Evolutionary conservation across 2,888 invertebrate genomes (phyloP).

Genomic region (Phyto melanocephala): DNA sequence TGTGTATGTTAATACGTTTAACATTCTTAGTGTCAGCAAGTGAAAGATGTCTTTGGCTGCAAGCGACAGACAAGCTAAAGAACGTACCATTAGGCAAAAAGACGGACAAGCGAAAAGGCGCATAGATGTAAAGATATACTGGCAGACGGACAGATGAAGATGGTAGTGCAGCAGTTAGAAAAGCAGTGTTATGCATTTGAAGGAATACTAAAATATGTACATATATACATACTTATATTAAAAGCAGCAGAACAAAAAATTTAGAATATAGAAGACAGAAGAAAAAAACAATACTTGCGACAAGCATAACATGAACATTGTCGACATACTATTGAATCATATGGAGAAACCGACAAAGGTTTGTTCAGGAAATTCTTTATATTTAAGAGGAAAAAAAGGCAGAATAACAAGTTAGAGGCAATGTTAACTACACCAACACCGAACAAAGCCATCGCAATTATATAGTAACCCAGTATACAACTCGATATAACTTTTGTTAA

Average conservation of each 20-base stretch:
- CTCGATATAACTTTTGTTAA: neutral
- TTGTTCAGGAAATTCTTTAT: slow-evolving; percentile 50
- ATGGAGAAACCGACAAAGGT: slow-evolving; percentile 50
- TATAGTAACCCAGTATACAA: neutral
- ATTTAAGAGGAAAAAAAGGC: neutral
- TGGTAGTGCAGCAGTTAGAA: slow-evolving; percentile 31
- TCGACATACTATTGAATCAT: slow-evolving; percentile 42
- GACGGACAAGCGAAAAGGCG: neutral
- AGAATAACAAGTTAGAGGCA: slow-evolving; percentile 23
- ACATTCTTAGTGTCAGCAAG: slow-evolving; percentile 57
- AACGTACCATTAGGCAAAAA: neutral
- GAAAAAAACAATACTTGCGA: neutral
- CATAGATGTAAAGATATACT: neutral
- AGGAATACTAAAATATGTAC: slow-evolving; percentile 1
- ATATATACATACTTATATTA: neutral
- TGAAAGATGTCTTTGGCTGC: slow-evolving; percentile 62
- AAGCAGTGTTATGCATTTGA: slow-evolving; percentile 41
- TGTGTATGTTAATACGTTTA: slow-evolving; percentile 3
- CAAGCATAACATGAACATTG: slow-evolving; percentile 45
- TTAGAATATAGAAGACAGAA: neutral
- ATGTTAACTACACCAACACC: slow-evolving; percentile 27
- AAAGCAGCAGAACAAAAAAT: slow-evolving; percentile 17
- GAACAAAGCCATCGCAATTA: neutral
- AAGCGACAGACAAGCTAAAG: slow-evolving; percentile 50
- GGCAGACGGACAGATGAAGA: neutral